Percentiles rank a stretch among this genome's conserved stretches.
Conservation (phyloP, 2,113 vertebrate genomes). For the Ramphastos sulfuratus region DNA sequence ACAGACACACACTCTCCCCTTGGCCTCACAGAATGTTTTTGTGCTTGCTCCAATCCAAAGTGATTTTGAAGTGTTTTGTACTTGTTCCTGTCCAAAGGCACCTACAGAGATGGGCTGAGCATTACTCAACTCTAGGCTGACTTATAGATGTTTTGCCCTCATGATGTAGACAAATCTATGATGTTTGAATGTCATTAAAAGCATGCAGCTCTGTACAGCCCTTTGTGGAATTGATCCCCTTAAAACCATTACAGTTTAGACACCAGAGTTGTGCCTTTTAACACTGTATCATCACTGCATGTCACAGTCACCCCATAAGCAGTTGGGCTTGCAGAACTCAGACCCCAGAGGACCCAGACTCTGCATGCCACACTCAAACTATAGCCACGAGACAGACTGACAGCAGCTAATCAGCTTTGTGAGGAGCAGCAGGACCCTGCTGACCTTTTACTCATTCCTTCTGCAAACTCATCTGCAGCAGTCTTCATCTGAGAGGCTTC, state of each 20-base stretch:
- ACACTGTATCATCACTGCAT: fast-evolving
- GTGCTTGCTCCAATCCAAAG: background rate
- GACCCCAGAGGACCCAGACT: background rate
- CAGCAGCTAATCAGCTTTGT: background rate
- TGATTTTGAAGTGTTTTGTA: background rate
- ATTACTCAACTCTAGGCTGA: background rate
- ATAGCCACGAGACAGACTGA: background rate
- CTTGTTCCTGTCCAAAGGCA: background rate
- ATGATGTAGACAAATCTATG: background rate
- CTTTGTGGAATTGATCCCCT: background rate
- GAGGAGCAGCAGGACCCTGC: background rate
- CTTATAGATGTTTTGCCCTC: background rate
- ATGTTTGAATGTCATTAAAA: background rate
- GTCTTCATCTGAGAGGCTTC: background rate
- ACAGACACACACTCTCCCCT: too few species aligned
- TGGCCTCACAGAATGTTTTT: background rate
- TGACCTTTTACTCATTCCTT: background rate
- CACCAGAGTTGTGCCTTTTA: background rate
- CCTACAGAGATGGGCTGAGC: background rate
- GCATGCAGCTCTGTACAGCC: background rate
- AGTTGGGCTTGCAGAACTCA: background rate
- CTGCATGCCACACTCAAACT: fast-evolving
- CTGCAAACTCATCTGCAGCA: background rate
- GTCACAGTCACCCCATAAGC: background rate
- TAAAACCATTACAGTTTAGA: background rate